Evolutionary conservation across 2,888 invertebrate species (phyloP).

Genomic region (Ellobium chinense): DNA sequence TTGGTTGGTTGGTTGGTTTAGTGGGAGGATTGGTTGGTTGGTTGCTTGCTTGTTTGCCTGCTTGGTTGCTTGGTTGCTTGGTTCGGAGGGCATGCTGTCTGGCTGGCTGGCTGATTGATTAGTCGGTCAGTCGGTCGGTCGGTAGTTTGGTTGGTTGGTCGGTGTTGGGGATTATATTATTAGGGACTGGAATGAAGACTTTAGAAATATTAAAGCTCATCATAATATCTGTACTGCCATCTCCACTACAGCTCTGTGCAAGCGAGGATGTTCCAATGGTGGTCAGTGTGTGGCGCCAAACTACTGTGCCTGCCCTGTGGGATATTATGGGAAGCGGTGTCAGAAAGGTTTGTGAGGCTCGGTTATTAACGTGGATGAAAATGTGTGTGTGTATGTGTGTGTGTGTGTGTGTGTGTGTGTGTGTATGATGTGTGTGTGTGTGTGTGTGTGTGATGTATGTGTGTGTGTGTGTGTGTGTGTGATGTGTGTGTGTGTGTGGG

Average conservation of each 20-base stretch:
- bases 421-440: too few relatives aligned
- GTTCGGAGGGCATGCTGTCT: neutral
- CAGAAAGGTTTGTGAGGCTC: constrained; percentile 64
- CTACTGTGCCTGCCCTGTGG: constrained; percentile 66
- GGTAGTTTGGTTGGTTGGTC: neutral
- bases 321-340: constrained; percentile 65
- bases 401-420: too few relatives aligned
- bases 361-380: too few relatives aligned
- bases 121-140: neutral
- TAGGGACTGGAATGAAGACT: too few relatives aligned
- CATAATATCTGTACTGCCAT: too few relatives aligned
- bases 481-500: too few relatives aligned
- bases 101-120: neutral
- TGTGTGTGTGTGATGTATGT: too few relatives aligned
- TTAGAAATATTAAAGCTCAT: too few relatives aligned
- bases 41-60: neutral
- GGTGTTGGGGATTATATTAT: too few relatives aligned
- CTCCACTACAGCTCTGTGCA: constrained; percentile 66
- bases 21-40: neutral
- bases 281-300: constrained; percentile 71
- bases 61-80: neutral
- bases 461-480: too few relatives aligned
- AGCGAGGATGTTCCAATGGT: constrained; percentile 66
- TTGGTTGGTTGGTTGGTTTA: neutral
- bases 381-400: too few relatives aligned